These are phyloP conservation scores for Hyla sarda DNA, from an alignment of 2,113 vertebrate species.

Conservation along the genomic window DNA sequence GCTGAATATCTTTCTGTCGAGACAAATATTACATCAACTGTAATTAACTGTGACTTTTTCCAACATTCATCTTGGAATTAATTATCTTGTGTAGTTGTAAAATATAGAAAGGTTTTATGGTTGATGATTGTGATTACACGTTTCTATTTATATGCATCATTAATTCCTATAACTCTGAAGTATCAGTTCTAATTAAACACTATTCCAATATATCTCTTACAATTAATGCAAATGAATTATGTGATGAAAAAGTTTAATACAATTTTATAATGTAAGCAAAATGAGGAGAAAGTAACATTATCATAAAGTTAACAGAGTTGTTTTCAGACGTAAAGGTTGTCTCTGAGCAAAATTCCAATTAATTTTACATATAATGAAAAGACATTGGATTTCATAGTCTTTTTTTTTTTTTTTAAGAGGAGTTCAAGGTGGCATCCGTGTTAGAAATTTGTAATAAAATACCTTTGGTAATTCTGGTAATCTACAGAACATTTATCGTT, in stretches of 20 bases:
- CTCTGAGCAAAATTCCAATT: neutral
- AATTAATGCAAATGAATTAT: neutral
- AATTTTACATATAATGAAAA: neutral
- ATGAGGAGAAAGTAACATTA: neutral
- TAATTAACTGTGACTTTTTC: conserved; percentile 24
- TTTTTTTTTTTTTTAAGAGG: neutral
- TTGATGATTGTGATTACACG: neutral
- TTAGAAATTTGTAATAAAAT: neutral
- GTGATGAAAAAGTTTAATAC: neutral
- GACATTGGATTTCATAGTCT: neutral
- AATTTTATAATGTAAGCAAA: neutral
- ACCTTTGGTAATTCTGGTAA: neutral
- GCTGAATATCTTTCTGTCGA: neutral
- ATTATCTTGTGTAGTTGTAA: conserved; percentile 21
- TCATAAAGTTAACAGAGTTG: neutral
- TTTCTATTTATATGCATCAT: conserved; percentile 7
- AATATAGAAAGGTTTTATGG: neutral
- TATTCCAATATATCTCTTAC: neutral
- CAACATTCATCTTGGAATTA: neutral
- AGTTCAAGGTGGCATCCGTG: neutral
- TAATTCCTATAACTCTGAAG: neutral
- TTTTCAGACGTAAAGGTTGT: neutral
- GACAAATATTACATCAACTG: neutral
- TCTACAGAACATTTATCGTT: no score
- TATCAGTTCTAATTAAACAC: conserved; percentile 1